Percentiles rank a stretch among this genome's conserved stretches.
Conservation (phyloP, 2,113 vertebrate genomes). For the Rhinoptilus africanus region DNA sequence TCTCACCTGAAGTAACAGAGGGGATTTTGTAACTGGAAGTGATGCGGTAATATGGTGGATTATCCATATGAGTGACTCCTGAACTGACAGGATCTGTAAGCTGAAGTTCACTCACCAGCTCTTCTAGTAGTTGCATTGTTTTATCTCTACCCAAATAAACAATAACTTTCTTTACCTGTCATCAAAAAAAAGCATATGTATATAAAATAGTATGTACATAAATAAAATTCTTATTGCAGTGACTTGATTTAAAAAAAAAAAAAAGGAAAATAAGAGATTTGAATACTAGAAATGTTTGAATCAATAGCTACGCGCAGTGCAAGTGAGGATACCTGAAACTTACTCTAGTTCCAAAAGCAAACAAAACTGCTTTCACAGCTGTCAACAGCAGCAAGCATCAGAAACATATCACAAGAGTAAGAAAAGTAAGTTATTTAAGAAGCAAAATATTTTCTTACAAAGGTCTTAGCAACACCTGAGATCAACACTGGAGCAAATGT, state of each 20-base stretch:
- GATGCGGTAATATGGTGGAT: conserved; percentile 96
- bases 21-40: conserved; percentile 96
- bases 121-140: conserved; percentile 97
- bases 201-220: background rate
- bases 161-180: conserved; percentile 96
- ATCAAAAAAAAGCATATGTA: background rate
- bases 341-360: background rate
- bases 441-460: background rate
- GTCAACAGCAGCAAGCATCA: background rate
- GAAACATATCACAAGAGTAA: background rate
- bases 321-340: background rate
- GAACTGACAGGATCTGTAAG: conserved; percentile 93
- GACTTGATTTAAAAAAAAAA: background rate
- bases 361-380: background rate
- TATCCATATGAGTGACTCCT: conserved; percentile 96
- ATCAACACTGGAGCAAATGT: background rate
- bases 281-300: background rate
- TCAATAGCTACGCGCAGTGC: background rate
- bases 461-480: background rate
- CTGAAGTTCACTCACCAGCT: conserved; percentile 93
- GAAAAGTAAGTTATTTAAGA: background rate
- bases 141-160: conserved; percentile 98
- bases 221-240: background rate
- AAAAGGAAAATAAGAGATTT: background rate
- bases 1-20: conserved; percentile 95